Percentiles rank a stretch among this genome's conserved stretches.
These are phyloP conservation scores for Cataglyphis altisquamis DNA, from an alignment of 2,888 invertebrate genomes.

Conservation along the genomic window DNA sequence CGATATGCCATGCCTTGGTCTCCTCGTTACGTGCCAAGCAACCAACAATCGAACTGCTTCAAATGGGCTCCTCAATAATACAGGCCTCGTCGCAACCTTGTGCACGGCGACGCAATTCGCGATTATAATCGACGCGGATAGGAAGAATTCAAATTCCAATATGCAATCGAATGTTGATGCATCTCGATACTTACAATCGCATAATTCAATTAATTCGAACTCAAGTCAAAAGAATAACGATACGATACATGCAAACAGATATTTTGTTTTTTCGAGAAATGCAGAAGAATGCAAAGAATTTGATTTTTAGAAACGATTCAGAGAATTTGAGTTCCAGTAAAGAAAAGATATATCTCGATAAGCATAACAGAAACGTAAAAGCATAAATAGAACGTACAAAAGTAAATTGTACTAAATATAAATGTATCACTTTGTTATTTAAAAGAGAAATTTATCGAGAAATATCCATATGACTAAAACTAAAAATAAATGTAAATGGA, in stretches of 20 bases:
- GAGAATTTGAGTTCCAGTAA: constrained; percentile 12
- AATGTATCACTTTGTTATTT: not conserved
- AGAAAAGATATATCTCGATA: not conserved
- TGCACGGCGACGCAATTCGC: not conserved
- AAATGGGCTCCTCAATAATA: constrained; percentile 65
- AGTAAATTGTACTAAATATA: not conserved
- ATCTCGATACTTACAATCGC: constrained; percentile 35
- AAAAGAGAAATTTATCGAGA: not conserved
- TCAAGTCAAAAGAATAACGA: not conserved
- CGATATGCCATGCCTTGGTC: not conserved
- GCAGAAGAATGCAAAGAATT: not conserved
- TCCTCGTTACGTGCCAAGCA: not conserved
- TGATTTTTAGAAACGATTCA: not conserved
- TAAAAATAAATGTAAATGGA: constrained; percentile 2
- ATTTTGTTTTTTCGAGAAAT: not conserved
- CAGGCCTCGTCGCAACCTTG: not conserved
- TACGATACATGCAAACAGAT: not conserved
- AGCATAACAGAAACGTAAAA: too few relatives aligned
- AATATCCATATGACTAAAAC: not conserved
- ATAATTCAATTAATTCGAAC: constrained; percentile 41
- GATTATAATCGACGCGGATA: not conserved
- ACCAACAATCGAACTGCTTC: constrained; percentile 47
- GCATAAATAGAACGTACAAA: not conserved
- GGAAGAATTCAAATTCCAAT: constrained; percentile 14
- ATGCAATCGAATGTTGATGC: constrained; percentile 18